A percentile compares a stretch with the other conserved stretches of the same genome.
Evolutionary conservation across 2,797 vertebrate genomes (phyloP).

Genomic region (Ctenopoma multispine): DNA sequence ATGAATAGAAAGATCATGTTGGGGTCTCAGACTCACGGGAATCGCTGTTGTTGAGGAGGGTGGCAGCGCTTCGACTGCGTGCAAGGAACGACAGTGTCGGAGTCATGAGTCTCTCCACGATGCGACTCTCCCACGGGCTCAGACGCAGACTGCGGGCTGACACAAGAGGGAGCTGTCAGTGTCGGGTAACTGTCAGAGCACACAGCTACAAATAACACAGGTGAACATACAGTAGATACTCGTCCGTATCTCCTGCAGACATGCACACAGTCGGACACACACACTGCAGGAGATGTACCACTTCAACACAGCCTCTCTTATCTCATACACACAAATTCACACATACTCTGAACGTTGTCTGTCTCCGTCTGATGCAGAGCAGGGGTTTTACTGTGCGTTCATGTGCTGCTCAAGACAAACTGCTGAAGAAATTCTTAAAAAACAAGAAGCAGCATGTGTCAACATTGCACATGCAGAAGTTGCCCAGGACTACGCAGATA

Average conservation of each 20-base stretch:
- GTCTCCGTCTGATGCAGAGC: slow-evolving; percentile 25
- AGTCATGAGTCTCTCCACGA: slow-evolving; percentile 97
- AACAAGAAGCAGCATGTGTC: neutral
- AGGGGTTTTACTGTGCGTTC: slow-evolving; percentile 17
- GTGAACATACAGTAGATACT: neutral
- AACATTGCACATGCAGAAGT: neutral
- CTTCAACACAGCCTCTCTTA: neutral
- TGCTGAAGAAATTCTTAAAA: neutral
- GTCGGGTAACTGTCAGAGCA: neutral
- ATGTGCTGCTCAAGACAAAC: slow-evolving; percentile 20
- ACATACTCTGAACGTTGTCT: slow-evolving; percentile 5
- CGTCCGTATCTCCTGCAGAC: neutral
- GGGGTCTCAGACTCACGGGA: slow-evolving; percentile 84
- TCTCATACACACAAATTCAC: slow-evolving; percentile 9
- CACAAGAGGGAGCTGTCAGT: slow-evolving; percentile 69
- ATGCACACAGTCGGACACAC: neutral
- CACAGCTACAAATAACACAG: slow-evolving; percentile 5
- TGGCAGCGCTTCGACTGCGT: slow-evolving; percentile 93
- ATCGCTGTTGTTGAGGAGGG: slow-evolving; percentile 90
- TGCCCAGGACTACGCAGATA: neutral
- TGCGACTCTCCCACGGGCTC: slow-evolving; percentile 97
- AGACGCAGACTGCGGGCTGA: slow-evolving; percentile 94
- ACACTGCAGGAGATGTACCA: neutral
- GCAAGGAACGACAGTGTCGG: slow-evolving; percentile 97
- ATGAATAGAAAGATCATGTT: rapidly evolving